phyloP scores from a whole-genome alignment of 1,140 invertebrate species.

The Glossosoma conforme region DNA sequence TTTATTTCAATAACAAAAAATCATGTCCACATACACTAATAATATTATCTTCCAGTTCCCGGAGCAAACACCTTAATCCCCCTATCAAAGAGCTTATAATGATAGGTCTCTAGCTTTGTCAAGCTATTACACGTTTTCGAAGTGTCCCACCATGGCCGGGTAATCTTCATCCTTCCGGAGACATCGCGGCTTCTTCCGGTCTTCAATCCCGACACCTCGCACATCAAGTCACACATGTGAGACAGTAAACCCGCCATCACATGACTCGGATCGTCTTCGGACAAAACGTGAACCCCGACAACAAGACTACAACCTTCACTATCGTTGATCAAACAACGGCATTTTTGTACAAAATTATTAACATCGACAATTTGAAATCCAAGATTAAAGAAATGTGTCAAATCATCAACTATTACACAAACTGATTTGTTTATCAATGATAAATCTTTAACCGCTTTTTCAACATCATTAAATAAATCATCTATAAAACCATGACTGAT shows the following conservation, averaged over 20 bases:
- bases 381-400: slow-evolving; percentile 63
- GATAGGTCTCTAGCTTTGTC: slow-evolving; percentile 47
- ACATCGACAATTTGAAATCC: slow-evolving; percentile 50
- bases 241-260: slow-evolving; percentile 54
- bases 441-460: slow-evolving; percentile 26
- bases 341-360: slow-evolving; percentile 51
- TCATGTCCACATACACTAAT: neutral
- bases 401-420: slow-evolving; percentile 64
- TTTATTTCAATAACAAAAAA: too few relatives aligned
- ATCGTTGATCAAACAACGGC: slow-evolving; percentile 36
- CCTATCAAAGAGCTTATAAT: slow-evolving; percentile 67
- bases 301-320: slow-evolving; percentile 38
- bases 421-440: slow-evolving; percentile 34
- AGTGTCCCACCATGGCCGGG: slow-evolving; percentile 41
- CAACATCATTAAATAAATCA: slow-evolving; percentile 32
- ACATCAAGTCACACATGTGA: slow-evolving; percentile 56
- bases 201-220: slow-evolving; percentile 58
- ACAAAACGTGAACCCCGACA: slow-evolving; percentile 45
- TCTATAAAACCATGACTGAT: too few relatives aligned
- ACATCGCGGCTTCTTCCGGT: slow-evolving; percentile 64
- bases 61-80: slow-evolving; percentile 65
- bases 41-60: slow-evolving; percentile 42
- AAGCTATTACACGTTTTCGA: slow-evolving; percentile 34
- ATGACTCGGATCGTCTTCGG: slow-evolving; percentile 51
- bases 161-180: slow-evolving; percentile 58